phyloP scores from a whole-genome alignment of 2,797 vertebrate genomes.

The Coendou prehensilis region DNA sequence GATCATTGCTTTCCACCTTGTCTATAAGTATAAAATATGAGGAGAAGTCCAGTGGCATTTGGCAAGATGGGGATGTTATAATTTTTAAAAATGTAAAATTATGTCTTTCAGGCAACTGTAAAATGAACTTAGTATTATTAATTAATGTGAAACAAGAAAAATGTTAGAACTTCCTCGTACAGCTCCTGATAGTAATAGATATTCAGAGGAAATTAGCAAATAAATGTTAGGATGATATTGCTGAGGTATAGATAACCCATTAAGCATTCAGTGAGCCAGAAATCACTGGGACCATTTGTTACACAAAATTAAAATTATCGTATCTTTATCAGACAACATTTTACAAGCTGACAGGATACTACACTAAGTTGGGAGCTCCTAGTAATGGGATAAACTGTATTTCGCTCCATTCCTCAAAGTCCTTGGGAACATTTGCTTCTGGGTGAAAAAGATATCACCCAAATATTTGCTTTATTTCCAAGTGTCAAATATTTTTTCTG shows the following conservation, averaged over 20 bases:
- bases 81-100: not conserved
- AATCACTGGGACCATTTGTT: not conserved
- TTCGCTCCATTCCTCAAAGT: not conserved
- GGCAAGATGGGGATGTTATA: not conserved
- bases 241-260: not conserved
- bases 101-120: not conserved
- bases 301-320: not conserved
- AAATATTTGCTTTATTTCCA: not conserved
- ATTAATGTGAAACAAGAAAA: not conserved
- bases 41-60: not conserved
- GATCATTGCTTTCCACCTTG: not conserved
- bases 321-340: not conserved
- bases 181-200: not conserved
- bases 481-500: not conserved
- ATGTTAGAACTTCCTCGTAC: not conserved
- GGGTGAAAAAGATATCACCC: not conserved
- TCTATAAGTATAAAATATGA: not conserved
- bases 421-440: not conserved
- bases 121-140: not conserved
- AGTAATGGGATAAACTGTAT: not conserved
- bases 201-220: constrained; percentile 19
- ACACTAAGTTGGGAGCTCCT: not conserved
- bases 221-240: not conserved
- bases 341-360: not conserved
- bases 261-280: not conserved